These are phyloP conservation scores for Caenorhabditis inopinata DNA, from an alignment of 1,140 invertebrate species.

Conservation along the genomic window DNA sequence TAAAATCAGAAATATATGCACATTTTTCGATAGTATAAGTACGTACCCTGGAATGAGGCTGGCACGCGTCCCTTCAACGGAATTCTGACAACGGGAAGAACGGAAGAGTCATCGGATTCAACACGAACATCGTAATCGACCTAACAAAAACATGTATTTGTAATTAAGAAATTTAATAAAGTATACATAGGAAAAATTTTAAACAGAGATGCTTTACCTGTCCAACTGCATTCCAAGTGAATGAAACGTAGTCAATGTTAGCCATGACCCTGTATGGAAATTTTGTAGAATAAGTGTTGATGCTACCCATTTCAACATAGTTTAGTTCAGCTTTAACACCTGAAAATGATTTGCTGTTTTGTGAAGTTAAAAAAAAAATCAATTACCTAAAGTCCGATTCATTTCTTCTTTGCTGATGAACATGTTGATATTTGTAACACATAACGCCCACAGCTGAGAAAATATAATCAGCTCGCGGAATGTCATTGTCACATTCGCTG, in stretches of 20 bases:
- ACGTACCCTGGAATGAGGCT: constrained; percentile 45
- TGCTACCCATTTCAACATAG: constrained; percentile 58
- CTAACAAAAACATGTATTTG: constrained; percentile 44
- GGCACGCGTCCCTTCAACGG: constrained; percentile 56
- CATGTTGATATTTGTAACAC: constrained; percentile 53
- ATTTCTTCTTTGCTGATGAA: constrained; percentile 61
- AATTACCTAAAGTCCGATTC: constrained; percentile 60
- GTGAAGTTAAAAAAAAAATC: not conserved
- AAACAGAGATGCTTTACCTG: too few relatives aligned
- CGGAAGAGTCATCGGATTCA: constrained; percentile 59
- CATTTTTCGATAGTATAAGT: not conserved
- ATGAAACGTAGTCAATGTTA: constrained; percentile 59
- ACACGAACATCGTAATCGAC: constrained; percentile 54
- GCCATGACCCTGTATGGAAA: constrained; percentile 62
- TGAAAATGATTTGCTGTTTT: constrained; percentile 38
- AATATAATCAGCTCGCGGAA: constrained; percentile 8
- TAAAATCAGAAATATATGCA: constrained; percentile 33
- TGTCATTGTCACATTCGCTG: constrained; percentile 25
- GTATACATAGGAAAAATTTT: too few relatives aligned
- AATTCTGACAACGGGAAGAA: constrained; percentile 57
- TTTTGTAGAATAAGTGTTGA: constrained; percentile 62
- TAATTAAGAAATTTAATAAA: too few relatives aligned
- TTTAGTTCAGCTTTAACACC: constrained; percentile 58
- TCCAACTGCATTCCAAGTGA: constrained; percentile 56
- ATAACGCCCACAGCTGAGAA: not conserved